Evolutionary conservation across 2,888 invertebrate species (phyloP).

Genomic region (Apotomis capreana): DNA sequence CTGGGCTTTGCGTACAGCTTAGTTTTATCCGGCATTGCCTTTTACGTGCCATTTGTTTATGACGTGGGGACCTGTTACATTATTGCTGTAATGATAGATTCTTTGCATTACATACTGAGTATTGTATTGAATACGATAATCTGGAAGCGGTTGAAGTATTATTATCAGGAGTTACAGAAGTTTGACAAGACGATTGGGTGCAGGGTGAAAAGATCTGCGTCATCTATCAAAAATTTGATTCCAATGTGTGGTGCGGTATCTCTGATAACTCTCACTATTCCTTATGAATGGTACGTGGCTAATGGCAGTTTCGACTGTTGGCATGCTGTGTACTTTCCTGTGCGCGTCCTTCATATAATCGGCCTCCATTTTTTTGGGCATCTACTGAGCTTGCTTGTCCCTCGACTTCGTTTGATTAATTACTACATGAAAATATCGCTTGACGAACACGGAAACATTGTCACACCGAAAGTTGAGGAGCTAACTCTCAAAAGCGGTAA

Average conservation of each 20-base stretch:
- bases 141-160: conserved; percentile 53
- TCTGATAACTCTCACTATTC: conserved; percentile 38
- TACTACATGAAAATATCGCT: conserved; percentile 59
- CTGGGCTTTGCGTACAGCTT: conserved; percentile 49
- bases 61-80: not conserved
- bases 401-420: conserved; percentile 61
- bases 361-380: conserved; percentile 64
- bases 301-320: conserved; percentile 25
- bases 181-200: conserved; percentile 61
- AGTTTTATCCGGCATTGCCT: conserved; percentile 35
- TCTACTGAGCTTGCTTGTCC: conserved; percentile 58
- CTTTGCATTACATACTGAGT: conserved; percentile 45
- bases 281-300: conserved; percentile 37
- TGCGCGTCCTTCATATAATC: conserved; percentile 50
- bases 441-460: conserved; percentile 46
- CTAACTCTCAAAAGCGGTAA: conserved; percentile 49
- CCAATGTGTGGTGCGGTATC: conserved; percentile 47
- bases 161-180: conserved; percentile 55
- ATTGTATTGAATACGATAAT: conserved; percentile 49
- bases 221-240: conserved; percentile 53
- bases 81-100: conserved; percentile 29
- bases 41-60: conserved; percentile 24
- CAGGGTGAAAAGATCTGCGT: conserved; percentile 52
- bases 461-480: conserved; percentile 49
- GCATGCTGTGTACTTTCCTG: conserved; percentile 43